A percentile compares a stretch with the other conserved stretches of the same genome.
Evolutionary conservation across 2,797 vertebrate species (phyloP).

Genomic region (Artibeus jamaicensis): DNA sequence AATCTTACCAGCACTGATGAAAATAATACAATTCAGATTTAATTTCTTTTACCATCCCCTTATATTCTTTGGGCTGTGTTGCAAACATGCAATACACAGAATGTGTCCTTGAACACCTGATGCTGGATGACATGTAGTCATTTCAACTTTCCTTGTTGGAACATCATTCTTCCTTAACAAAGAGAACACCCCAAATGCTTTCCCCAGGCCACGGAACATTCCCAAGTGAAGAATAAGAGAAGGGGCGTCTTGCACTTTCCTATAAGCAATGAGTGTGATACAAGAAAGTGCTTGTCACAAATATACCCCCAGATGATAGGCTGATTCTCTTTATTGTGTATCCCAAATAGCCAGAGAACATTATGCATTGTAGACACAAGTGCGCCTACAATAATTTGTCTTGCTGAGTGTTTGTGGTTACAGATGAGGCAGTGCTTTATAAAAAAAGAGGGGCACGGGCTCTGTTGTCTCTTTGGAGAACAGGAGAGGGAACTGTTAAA

Average conservation of each 20-base stretch:
- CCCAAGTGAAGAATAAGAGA: neutral
- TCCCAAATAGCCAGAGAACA: neutral
- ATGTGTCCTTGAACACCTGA: neutral
- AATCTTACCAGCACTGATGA: neutral
- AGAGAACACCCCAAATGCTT: neutral
- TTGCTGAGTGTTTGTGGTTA: neutral
- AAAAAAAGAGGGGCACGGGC: neutral
- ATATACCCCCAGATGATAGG: neutral
- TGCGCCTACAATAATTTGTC: neutral
- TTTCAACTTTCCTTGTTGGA: neutral
- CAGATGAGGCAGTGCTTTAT: neutral
- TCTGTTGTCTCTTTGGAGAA: neutral
- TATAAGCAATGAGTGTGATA: neutral
- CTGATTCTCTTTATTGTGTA: neutral
- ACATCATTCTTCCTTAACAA: neutral
- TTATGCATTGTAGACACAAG: neutral
- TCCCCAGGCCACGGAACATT: neutral
- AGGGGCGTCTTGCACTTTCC: neutral
- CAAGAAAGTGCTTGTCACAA: neutral
- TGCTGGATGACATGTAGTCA: neutral
- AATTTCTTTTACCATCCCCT: neutral
- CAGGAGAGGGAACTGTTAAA: neutral
- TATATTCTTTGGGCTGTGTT: neutral
- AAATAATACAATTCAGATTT: slow-evolving; percentile 27
- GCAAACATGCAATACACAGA: neutral